Conservation (phyloP, 2,113 vertebrate genomes). For the Semicossyphus pulcher region DNA sequence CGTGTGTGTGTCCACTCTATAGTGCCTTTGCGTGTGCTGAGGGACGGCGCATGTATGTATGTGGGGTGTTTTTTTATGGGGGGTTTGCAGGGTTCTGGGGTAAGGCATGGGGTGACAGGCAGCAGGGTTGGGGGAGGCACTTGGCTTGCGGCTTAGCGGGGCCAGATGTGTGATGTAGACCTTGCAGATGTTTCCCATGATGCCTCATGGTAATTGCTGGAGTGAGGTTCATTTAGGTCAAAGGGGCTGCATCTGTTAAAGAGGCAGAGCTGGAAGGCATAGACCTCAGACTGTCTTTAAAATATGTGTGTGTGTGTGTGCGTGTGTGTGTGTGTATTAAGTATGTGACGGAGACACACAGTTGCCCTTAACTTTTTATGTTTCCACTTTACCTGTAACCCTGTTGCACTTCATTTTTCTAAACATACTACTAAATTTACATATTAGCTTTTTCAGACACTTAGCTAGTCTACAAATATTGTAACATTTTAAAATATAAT, state of each 20-base stretch:
- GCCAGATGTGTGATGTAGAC: constrained; percentile 74
- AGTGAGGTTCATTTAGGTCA: constrained; percentile 67
- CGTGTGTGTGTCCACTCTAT: not conserved
- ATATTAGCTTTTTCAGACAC: no score
- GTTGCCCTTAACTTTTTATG: no score
- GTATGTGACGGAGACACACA: no score
- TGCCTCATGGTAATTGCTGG: constrained; percentile 69
- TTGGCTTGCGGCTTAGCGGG: constrained; percentile 48
- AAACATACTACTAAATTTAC: no score
- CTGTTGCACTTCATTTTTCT: no score
- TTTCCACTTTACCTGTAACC: no score
- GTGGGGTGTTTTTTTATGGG: not conserved
- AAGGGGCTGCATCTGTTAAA: constrained; percentile 58
- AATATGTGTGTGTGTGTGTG: not conserved
- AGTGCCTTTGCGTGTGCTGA: constrained; percentile 10
- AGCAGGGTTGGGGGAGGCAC: constrained; percentile 35
- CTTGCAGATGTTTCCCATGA: constrained; percentile 75
- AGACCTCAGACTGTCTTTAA: constrained; percentile 20
- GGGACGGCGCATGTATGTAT: constrained; percentile 8
- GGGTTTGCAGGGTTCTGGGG: constrained; percentile 11
- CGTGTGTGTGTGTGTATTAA: constrained; percentile 24
- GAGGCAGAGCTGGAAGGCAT: constrained; percentile 43
- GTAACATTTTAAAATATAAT: no score
- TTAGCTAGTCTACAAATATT: no score
- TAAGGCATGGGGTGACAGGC: constrained; percentile 20